A percentile compares a stretch with the other conserved stretches of the same genome.
Conservation (phyloP, 2,797 vertebrate genomes). For the Trematomus bernacchii region DNA sequence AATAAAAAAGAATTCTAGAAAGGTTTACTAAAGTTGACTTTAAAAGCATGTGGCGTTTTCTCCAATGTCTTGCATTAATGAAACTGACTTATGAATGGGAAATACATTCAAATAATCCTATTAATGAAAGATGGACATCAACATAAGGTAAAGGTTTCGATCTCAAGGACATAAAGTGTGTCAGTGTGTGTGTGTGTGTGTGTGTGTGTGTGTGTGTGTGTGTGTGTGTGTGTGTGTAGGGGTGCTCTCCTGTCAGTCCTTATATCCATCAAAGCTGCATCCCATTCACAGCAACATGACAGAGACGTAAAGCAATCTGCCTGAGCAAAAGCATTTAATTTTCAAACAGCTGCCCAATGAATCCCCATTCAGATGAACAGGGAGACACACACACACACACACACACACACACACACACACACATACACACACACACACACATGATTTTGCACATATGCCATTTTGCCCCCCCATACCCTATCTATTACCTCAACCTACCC, state of each 20-base stretch:
- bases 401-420: slow-evolving; percentile 54
- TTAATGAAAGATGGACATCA: too few species aligned
- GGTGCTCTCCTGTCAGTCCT: slow-evolving; percentile 90
- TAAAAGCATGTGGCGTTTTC: not conserved
- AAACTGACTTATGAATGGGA: not conserved
- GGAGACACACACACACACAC: slow-evolving; percentile 66
- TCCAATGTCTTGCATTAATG: not conserved
- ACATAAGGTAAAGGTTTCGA: slow-evolving; percentile 77
- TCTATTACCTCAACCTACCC: slow-evolving; percentile 64
- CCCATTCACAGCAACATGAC: slow-evolving; percentile 94
- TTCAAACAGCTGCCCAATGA: slow-evolving; percentile 94
- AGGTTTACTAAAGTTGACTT: not conserved
- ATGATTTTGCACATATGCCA: slow-evolving; percentile 53
- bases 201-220: slow-evolving; percentile 36
- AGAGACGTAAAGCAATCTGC: slow-evolving; percentile 96
- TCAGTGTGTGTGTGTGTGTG: slow-evolving; percentile 19
- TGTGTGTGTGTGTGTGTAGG: slow-evolving; percentile 28
- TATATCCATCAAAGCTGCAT: slow-evolving; percentile 94
- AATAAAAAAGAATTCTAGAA: not conserved
- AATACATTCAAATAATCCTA: slow-evolving; percentile 1
- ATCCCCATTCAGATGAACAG: slow-evolving; percentile 93
- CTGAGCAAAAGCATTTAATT: slow-evolving; percentile 98
- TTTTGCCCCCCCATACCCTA: slow-evolving; percentile 27
- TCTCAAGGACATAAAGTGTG: not conserved
- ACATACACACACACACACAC: slow-evolving; percentile 35